Evolutionary conservation across 2,797 vertebrate genomes (phyloP), one percentile per base, ranked within the genome.

Genomic region (Pangasius macronema): DNA sequence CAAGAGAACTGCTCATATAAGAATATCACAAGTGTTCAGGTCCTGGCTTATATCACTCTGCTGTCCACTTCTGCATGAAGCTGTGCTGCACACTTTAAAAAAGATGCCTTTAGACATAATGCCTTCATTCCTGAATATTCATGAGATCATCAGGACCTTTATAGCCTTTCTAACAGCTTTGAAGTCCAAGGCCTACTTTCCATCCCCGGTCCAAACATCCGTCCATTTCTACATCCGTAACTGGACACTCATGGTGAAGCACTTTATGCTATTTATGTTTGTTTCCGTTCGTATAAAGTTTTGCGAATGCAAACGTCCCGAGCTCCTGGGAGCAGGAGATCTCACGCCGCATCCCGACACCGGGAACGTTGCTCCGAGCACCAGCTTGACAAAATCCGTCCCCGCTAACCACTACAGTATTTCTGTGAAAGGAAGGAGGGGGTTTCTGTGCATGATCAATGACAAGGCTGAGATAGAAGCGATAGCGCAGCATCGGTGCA

Each of bases 1-100:
- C 42, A 42, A 42, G 42, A 42, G 42, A 7, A 7, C 42, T 42
- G 8, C 42, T 42, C 1, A 42, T 42, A 42, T 42, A 42, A 42
- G 42, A 42, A 42, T 42, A 42, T 42, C 6, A 42, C 7, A 42
- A 42, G 42, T 7, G 42, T 42, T 42, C 13, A 9, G 36, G 33
- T 39, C 36, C 14, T 57, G 8, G 36, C 2, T 9, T 46, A 73
- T 46, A 24, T 46, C 49, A 46, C 22, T 46, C 1, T 46, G 93
- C 94, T 92, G 93, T 92, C 93, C 92, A 93, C 92, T 86, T 59
- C 91, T 92, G 91, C 91, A 91, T 94, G 90, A 65, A 30, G n/a
- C 24, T 0, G 24, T 3, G 7, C 16, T 72, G 33, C 57, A 61
- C 14, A 76, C 46, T 49, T 49, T 46, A 49, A 49, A 14, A 49